Conservation (phyloP, 1,140 invertebrate genomes). For the Rhynchophorus ferrugineus region DNA sequence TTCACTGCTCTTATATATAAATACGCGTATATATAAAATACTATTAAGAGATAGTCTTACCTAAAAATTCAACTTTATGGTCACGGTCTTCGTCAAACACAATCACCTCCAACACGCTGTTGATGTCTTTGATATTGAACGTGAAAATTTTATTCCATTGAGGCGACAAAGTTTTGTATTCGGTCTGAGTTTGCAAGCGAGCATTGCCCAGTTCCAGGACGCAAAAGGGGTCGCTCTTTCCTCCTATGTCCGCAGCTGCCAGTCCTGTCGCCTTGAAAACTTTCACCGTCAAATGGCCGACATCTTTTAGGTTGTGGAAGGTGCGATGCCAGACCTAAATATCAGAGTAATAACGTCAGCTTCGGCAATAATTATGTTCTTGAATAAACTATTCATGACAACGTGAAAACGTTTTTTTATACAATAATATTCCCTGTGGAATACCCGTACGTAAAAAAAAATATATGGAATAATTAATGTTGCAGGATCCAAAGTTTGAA, state of each 20-base stretch:
- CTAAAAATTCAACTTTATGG: conserved; percentile 96
- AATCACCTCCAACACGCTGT: conserved; percentile 91
- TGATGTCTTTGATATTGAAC: conserved; percentile 96
- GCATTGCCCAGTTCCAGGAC: conserved; percentile 93
- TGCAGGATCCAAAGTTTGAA: no score
- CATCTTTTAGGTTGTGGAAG: conserved; percentile 71
- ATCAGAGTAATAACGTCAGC: neutral
- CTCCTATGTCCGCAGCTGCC: conserved; percentile 83
- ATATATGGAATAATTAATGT: no score
- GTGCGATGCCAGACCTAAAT: conserved; percentile 55
- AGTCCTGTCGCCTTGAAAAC: conserved; percentile 84
- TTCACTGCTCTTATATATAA: no score
- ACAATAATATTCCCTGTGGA: no score
- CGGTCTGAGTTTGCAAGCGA: conserved; percentile 93
- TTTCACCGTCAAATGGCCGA: conserved; percentile 84
- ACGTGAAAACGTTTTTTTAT: no score
- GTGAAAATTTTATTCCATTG: conserved; percentile 99
- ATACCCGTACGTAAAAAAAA: no score
- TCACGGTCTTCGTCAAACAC: conserved; percentile 98
- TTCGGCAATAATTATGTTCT: no score
- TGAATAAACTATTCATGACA: no score
- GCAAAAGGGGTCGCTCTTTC: conserved; percentile 96
- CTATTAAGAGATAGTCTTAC: no score
- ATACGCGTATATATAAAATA: no score
- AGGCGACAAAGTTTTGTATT: conserved; percentile 94